These are phyloP conservation scores for Pomacea maculata DNA, from an alignment of 1,140 invertebrate species.

Conservation along the genomic window DNA sequence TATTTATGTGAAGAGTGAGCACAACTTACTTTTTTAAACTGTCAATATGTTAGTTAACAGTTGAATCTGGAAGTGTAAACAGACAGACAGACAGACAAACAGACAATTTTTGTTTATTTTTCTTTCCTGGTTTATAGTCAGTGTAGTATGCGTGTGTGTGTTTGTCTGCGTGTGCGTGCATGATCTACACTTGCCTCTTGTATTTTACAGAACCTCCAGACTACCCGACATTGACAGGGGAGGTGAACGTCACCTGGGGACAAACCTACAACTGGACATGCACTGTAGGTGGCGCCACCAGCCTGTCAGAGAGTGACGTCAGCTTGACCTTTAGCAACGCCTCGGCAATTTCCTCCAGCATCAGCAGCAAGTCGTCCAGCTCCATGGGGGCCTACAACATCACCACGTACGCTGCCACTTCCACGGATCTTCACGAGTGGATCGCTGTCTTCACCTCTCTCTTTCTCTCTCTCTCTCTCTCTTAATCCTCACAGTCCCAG, in stretches of 20 bases:
- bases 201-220: constrained; percentile 9
- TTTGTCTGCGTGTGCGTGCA: not conserved
- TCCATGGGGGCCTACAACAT: constrained; percentile 6
- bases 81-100: too few relatives aligned
- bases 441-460: constrained; percentile 19
- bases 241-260: not conserved
- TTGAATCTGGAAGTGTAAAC: too few relatives aligned
- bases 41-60: too few relatives aligned
- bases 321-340: constrained; percentile 15
- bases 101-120: too few relatives aligned
- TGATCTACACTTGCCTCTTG: not conserved
- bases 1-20: too few relatives aligned
- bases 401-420: constrained; percentile 7
- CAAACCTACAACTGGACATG: constrained; percentile 3
- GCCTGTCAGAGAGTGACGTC: not conserved
- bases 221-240: not conserved
- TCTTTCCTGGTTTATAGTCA: too few relatives aligned
- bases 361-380: not conserved
- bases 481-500: too few relatives aligned
- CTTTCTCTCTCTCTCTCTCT: constrained; percentile 18
- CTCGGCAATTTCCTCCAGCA: not conserved
- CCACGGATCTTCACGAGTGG: not conserved
- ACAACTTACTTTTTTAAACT: too few relatives aligned
- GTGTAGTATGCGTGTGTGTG: not conserved
- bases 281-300: constrained; percentile 6